Conservation (phyloP, 2,888 invertebrate species). For the Epinotia brunnichana region DNA sequence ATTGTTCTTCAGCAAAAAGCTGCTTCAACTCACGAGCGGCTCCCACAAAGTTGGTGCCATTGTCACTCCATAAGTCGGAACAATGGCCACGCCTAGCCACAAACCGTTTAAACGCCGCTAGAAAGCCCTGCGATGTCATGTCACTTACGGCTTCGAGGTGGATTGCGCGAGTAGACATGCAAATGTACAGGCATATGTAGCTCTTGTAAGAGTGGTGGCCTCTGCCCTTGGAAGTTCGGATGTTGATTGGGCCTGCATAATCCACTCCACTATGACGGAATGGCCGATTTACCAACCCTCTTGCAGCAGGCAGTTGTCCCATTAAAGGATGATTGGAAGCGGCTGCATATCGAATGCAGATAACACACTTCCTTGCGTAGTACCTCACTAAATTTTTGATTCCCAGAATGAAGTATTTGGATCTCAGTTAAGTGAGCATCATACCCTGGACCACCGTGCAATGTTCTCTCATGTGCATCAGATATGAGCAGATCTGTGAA, state of each 20-base stretch:
- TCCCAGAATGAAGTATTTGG: conserved; percentile 32
- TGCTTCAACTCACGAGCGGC: background rate
- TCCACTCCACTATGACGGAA: conserved; percentile 21
- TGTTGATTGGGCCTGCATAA: background rate
- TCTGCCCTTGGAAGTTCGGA: conserved; percentile 1
- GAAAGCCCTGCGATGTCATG: no score
- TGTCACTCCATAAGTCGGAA: conserved; percentile 9
- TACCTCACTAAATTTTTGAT: conserved; percentile 14
- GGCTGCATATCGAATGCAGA: conserved; percentile 23
- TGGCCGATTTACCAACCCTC: no score
- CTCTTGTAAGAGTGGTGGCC: conserved; percentile 5
- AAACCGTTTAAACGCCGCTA: no score
- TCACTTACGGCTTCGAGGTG: background rate
- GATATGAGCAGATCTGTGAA: no score
- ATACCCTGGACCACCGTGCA: conserved; percentile 34
- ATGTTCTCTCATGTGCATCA: no score
- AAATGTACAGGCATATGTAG: conserved; percentile 12
- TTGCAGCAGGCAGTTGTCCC: no score
- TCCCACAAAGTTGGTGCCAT: conserved; percentile 6
- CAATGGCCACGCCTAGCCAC: no score
- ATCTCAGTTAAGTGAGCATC: conserved; percentile 22
- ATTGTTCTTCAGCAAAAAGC: background rate
- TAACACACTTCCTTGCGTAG: conserved; percentile 23
- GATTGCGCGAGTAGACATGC: conserved; percentile 2
- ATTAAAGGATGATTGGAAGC: conserved; percentile 19